Conservation (phyloP, 2,113 vertebrate genomes). For the Symphodus melops region DNA sequence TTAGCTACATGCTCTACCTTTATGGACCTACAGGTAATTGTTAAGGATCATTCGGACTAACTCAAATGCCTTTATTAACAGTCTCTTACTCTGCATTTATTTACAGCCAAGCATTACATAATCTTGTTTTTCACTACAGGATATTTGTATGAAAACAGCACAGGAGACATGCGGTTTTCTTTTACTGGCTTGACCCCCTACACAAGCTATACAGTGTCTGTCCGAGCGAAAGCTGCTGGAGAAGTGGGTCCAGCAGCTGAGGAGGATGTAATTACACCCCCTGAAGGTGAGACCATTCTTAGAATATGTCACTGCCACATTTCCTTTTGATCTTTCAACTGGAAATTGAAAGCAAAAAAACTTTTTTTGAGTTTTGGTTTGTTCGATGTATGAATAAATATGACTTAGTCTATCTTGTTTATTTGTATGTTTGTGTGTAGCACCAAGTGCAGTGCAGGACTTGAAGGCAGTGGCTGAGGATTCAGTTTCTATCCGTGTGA, state of each 20-base stretch:
- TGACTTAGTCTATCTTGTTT: constrained; percentile 10
- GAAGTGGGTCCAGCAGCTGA: constrained; percentile 88
- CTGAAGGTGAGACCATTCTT: constrained; percentile 85
- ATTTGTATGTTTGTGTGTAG: constrained; percentile 73
- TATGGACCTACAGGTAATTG: constrained; percentile 87
- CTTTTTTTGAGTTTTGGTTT: neutral
- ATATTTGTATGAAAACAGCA: constrained; percentile 89
- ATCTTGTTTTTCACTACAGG: constrained; percentile 75
- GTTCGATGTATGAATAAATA: neutral
- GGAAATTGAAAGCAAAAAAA: no score
- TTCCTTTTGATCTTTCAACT: no score
- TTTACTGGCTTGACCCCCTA: constrained; percentile 89
- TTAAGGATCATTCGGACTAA: neutral
- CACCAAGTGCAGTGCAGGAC: constrained; percentile 88
- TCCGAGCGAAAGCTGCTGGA: constrained; percentile 90
- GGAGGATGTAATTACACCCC: constrained; percentile 85
- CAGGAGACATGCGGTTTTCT: constrained; percentile 86
- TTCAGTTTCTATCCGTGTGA: constrained; percentile 88
- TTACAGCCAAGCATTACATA: neutral
- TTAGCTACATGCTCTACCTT: constrained; percentile 90
- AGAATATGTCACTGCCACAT: neutral
- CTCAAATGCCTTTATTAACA: neutral
- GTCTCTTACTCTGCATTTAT: neutral
- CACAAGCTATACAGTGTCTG: constrained; percentile 82
- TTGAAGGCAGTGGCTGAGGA: constrained; percentile 87